Evolutionary conservation across 2,888 invertebrate genomes (phyloP).

Genomic region (Corbicula japonica): DNA sequence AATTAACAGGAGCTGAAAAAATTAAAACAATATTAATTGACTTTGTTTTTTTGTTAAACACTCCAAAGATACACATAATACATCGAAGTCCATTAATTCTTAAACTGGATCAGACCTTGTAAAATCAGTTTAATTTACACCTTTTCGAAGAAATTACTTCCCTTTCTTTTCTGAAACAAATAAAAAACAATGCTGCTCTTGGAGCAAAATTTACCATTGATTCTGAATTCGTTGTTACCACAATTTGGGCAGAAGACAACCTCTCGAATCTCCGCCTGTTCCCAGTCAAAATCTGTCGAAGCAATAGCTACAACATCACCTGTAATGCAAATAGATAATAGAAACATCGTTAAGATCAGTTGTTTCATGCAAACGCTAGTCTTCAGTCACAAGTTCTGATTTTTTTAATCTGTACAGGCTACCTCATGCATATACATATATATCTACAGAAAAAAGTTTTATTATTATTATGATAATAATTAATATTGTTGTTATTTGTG

Average conservation of each 20-base stretch:
- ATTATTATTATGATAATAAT: not conserved
- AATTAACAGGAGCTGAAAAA: constrained; percentile 44
- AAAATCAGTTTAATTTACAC: too few relatives aligned
- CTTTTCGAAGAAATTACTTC: too few relatives aligned
- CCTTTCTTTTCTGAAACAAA: too few relatives aligned
- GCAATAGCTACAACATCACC: constrained; percentile 76
- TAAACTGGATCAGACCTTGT: not conserved
- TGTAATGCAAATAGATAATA: too few relatives aligned
- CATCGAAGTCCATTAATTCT: not conserved
- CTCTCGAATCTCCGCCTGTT: constrained; percentile 73
- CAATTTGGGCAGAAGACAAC: constrained; percentile 69
- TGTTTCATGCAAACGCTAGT: too few relatives aligned
- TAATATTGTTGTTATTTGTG: not conserved
- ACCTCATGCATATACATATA: too few relatives aligned
- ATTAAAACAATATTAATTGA: too few relatives aligned
- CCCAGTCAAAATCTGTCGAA: constrained; percentile 76
- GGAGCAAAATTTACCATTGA: constrained; percentile 61
- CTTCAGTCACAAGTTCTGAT: too few relatives aligned
- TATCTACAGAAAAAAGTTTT: not conserved
- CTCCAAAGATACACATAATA: not conserved
- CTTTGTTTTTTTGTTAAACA: not conserved
- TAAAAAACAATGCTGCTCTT: too few relatives aligned
- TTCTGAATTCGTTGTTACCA: constrained; percentile 64
- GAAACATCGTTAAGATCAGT: too few relatives aligned
- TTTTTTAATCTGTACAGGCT: too few relatives aligned